A percentile compares a stretch with the other conserved stretches of the same genome.
Conservation (phyloP, 2,888 invertebrate species). For the Drosophila cognata region DNA sequence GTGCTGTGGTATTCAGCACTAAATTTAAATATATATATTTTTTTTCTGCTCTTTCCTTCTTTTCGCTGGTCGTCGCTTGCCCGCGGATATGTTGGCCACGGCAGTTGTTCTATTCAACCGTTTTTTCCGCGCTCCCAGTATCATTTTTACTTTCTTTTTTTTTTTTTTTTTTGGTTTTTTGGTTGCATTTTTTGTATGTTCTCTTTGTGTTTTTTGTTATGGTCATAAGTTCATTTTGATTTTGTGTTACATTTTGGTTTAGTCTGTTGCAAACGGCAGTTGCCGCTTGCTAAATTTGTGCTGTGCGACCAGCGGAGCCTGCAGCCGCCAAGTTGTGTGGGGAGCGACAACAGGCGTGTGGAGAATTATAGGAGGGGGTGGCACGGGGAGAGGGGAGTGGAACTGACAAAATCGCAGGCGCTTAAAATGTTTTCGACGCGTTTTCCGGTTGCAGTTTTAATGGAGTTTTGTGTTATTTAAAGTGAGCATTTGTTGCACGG, state of each 20-base stretch:
- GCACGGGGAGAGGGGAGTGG: background rate
- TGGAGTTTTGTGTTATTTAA: constrained; percentile 78
- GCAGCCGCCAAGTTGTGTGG: constrained; percentile 49
- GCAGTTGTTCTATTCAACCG: constrained; percentile 44
- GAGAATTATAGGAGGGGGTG: background rate
- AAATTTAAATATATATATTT: constrained; percentile 77
- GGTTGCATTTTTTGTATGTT: constrained; percentile 25
- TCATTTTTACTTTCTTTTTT: constrained; percentile 8
- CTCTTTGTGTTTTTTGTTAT: constrained; percentile 52
- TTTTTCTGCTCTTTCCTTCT: constrained; percentile 16
- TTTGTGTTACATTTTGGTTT: constrained; percentile 77
- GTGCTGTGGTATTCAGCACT: constrained; percentile 81
- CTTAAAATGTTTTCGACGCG: constrained; percentile 73
- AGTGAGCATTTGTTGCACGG: constrained; percentile 70
- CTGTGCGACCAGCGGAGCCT: constrained; percentile 42
- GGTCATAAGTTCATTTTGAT: constrained; percentile 81
- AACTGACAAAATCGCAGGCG: constrained; percentile 62
- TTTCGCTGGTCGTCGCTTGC: constrained; percentile 11
- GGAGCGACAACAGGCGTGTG: constrained; percentile 4
- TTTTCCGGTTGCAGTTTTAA: constrained; percentile 74
- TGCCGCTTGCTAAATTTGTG: constrained; percentile 58
- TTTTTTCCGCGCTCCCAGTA: constrained; percentile 14
- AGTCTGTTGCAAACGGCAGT: constrained; percentile 60
- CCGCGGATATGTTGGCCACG: constrained; percentile 34
- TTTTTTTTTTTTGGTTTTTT: constrained; percentile 4